Evolutionary conservation across 2,797 vertebrate genomes (phyloP), one percentile per base, ranked within the genome.

Genomic region (Pipistrellus pipistrellus): DNA sequence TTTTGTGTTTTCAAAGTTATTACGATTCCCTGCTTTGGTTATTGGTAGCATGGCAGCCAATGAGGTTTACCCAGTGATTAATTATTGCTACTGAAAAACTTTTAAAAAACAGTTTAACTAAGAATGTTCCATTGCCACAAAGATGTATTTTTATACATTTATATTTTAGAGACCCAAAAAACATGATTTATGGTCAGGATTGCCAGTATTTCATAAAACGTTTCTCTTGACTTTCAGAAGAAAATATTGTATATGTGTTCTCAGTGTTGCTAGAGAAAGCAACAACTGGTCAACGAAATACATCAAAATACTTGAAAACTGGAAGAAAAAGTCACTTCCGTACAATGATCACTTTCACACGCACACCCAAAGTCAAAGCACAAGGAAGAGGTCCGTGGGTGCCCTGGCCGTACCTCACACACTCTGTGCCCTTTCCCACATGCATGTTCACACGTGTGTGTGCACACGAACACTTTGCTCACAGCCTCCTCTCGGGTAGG

Each of bases 241-340:
- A 93, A 69, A 76, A 66, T 20, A 4, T 46, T 38, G 9, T 66
- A 6, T 62, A 72, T 4, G 2, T 41, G 4, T 51, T 90, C 48
- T 78, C 80, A 6, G 14, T 27, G 17, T 75, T 84, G 41, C 72
- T 53, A 78, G 27, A 96, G 23, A 93, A 88, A 75, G 17, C 32
- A 77, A 35, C 64, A n/a, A 41, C 30, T n/a, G 5, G 10, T 38
- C 77, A 82, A 86, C 75, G 4, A 92, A 91, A 86, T 41, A 41
- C n/a, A 84, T 59, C n/a, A 27, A 91, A 93, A 64, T 53, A 88
- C 8, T 72, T 89, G 20, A 48, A 88, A 73, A 53, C 14, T 88
- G 83, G 4, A 84, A 83, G 88, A 62, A 83, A 76, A 85, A 86
- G 27, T 23, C 51, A 86, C 92, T 57, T 84, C 53, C 27, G 66